Base-by-base conservation (phyloP, 2,113 vertebrate genomes). In the Calidris pygmaea region DNA sequence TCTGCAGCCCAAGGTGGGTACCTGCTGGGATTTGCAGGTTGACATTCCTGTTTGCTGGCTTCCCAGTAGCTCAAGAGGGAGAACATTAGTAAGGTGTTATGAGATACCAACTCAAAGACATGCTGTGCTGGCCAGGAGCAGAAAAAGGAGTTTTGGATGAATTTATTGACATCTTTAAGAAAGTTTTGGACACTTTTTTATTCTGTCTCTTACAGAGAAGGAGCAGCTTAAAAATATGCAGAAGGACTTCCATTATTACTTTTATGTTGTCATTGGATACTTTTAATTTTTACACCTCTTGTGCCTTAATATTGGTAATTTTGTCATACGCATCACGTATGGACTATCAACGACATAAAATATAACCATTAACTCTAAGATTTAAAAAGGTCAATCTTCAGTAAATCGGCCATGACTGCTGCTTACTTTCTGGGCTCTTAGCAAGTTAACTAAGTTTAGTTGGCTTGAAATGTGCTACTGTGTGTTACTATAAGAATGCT, bases 401-500 rank as follows among this genome's bases (percentile, higher is more conserved):
- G 80, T 88, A 97, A 97, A 97, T 94, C 73, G 93, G 10, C 66
- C 22, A 6, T 24, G 34, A 30, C 77, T 93, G 66, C 62, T 89
- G 88, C 85, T 97, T 93, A 10, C 41, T 87, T 92, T 76, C 71
- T 90, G 62, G 63, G 41, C 75, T 94, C 75, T 95, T 76, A 37
- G 77, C 83, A 92, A 93, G 78, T 48, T 48, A 22, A 88, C 82
- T 48, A 90, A 90, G 80, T 96, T 93, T 76, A 96, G 90, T 50
- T 80, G 97, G 78, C 92, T 95, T 67, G 92, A 97, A 87, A 89
- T 37, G 73, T 53, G 66, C 84, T 95, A 59, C 96, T 94, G 87
- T 19, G 56, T 34, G 70, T 95, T 93, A 91, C 89, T 79, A 32
- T 76, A 93, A 90, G 74, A 97, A 93, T 87, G 95, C 6, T 93